Conservation (phyloP, 2,113 vertebrate species). For the Chascanopsetta lugubris region DNA sequence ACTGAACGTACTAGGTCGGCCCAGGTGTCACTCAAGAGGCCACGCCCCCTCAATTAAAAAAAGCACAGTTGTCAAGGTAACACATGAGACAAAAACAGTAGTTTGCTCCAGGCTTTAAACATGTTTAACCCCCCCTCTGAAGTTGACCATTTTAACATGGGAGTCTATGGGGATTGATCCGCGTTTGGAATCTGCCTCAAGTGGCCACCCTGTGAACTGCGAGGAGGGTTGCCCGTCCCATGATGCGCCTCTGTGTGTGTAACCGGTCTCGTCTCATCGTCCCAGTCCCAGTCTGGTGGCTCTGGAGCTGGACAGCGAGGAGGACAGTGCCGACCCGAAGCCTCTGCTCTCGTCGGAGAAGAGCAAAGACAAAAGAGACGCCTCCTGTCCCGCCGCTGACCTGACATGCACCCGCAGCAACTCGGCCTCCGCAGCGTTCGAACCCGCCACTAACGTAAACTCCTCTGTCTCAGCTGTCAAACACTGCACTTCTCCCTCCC, state of each 20-base stretch:
- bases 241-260: not conserved
- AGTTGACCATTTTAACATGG: too few species aligned
- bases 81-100: too few species aligned
- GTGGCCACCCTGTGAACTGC: not conserved
- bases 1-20: too few species aligned
- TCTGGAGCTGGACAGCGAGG: conserved; percentile 86
- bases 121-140: too few species aligned
- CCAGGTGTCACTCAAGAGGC: too few species aligned
- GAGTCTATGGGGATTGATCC: not conserved
- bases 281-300: conserved; percentile 90
- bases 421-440: conserved; percentile 78
- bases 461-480: not conserved
- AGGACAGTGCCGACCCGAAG: conserved; percentile 65
- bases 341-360: conserved; percentile 50
- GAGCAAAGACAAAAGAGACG: conserved; percentile 75
- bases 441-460: conserved; percentile 81
- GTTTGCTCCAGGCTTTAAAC: too few species aligned
- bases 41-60: too few species aligned
- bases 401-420: conserved; percentile 76
- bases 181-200: too few species aligned
- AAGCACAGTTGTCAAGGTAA: too few species aligned
- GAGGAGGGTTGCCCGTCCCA: not conserved
- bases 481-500: not conserved
- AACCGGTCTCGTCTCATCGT: conserved; percentile 12
- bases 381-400: conserved; percentile 60